Percentiles rank a stretch among this genome's conserved stretches.
Conservation (phyloP, 2,113 vertebrate genomes). For the Fregetta grallaria region DNA sequence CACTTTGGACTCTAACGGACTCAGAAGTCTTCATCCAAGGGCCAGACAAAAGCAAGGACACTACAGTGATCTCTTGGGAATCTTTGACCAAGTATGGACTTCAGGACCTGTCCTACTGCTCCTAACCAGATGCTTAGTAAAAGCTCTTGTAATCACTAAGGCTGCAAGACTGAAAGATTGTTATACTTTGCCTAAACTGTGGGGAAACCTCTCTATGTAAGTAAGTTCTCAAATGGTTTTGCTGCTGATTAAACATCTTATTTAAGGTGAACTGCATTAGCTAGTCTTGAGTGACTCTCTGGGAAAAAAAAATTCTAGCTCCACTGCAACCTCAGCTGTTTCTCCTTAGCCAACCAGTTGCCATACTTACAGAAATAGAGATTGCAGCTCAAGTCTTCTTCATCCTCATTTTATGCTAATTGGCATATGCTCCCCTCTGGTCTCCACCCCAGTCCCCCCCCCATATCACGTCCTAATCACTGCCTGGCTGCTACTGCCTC, state of each 20-base stretch:
- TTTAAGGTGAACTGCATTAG: neutral
- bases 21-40: neutral
- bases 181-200: neutral
- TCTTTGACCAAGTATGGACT: neutral
- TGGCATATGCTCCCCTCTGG: neutral
- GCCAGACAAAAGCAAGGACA: neutral
- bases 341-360: neutral
- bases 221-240: neutral
- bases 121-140: neutral
- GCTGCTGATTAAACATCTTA: neutral
- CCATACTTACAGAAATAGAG: neutral
- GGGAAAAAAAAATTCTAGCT: neutral
- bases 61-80: neutral
- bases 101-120: neutral
- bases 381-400: neutral
- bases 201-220: neutral
- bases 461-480: neutral
- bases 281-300: neutral
- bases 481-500: neutral
- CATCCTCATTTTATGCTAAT: neutral
- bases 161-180: neutral
- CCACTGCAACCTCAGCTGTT: neutral
- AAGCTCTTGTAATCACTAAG: neutral
- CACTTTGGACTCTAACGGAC: neutral
- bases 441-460: neutral